These are phyloP conservation scores for Gnathonemus echidnorhynchus DNA, from an alignment of 2,113 vertebrate species.

Conservation along the genomic window DNA sequence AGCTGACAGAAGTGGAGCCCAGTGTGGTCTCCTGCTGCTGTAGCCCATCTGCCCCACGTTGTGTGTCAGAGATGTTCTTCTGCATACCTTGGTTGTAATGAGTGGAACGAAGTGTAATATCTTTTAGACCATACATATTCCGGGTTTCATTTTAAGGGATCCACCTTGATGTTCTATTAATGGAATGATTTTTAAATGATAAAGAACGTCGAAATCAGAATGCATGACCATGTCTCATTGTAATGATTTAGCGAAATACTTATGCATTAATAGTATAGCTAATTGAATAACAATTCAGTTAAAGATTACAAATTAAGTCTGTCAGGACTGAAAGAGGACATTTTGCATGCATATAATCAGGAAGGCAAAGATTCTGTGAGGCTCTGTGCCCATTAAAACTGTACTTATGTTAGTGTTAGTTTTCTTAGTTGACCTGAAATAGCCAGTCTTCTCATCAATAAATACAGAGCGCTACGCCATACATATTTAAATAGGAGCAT, in stretches of 20 bases:
- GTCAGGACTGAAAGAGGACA: not conserved
- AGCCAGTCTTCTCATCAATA: slow-evolving; percentile 33
- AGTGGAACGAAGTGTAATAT: not conserved
- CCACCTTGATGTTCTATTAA: not conserved
- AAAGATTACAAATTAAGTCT: not conserved
- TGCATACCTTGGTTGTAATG: no score
- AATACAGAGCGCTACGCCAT: slow-evolving; percentile 27
- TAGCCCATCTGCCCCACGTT: no score
- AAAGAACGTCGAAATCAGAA: not conserved
- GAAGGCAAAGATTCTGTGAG: not conserved
- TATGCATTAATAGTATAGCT: not conserved
- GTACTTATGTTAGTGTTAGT: slow-evolving; percentile 23
- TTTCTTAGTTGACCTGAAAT: slow-evolving; percentile 28
- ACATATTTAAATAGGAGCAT: slow-evolving; percentile 47
- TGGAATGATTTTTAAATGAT: not conserved
- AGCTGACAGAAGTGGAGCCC: no score
- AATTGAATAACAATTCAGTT: not conserved
- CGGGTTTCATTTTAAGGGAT: not conserved
- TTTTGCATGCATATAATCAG: not conserved
- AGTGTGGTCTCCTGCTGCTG: no score
- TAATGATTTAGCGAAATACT: not conserved
- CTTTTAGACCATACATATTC: not conserved
- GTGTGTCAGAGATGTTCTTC: no score
- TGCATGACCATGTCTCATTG: not conserved
- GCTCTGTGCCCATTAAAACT: not conserved